phyloP scores from a whole-genome alignment of 2,888 invertebrate species.

The Plagodis pulveraria region DNA sequence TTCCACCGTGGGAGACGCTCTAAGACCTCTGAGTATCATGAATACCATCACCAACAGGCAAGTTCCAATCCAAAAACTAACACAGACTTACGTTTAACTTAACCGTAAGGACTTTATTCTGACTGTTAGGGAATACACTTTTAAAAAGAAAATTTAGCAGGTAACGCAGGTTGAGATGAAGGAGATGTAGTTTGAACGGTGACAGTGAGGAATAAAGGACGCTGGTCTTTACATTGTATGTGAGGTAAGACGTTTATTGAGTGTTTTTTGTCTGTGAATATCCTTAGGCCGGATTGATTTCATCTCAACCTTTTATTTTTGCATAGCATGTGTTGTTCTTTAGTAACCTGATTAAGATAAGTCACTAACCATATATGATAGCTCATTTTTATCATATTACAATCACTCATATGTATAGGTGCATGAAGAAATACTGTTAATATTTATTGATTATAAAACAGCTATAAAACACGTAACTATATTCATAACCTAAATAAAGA shows the following conservation, averaged over 20 bases:
- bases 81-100: constrained; percentile 2
- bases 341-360: not conserved
- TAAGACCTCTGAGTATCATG: constrained; percentile 46
- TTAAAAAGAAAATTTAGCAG: not conserved
- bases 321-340: constrained; percentile 8
- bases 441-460: not conserved
- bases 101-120: constrained; percentile 4
- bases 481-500: not conserved
- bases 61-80: constrained; percentile 10
- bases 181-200: constrained; percentile 12
- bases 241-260: constrained; percentile 20
- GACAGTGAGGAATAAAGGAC: constrained; percentile 15
- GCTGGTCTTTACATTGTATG: constrained; percentile 18
- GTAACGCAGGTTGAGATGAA: constrained; percentile 9
- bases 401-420: no score
- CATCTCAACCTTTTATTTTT: constrained; percentile 10
- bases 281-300: constrained; percentile 13
- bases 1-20: constrained; percentile 79
- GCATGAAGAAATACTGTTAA: no score
- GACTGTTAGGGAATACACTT: not conserved
- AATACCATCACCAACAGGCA: constrained; percentile 37
- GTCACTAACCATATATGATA: no score
- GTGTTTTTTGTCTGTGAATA: constrained; percentile 20
- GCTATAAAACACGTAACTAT: not conserved
- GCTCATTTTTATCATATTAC: no score